Evolutionary conservation across 2,888 invertebrate species (phyloP).

Genomic region (Drosophila yooni): DNA sequence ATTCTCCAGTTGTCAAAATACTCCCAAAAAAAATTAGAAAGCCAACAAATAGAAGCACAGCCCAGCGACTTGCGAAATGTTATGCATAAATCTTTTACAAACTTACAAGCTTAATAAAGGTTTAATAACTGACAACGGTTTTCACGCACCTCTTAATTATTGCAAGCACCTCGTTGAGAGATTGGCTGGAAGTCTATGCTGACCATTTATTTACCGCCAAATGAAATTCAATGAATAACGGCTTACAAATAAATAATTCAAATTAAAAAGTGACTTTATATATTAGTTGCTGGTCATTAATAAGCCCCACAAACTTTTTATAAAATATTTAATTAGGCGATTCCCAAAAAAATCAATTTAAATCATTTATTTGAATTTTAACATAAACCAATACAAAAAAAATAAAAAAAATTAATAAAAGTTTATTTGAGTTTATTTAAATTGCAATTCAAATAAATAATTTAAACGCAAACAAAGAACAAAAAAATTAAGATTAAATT

Average conservation of each 20-base stretch:
- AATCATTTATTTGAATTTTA: neutral
- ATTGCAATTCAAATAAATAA: neutral
- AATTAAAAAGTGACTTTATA: neutral
- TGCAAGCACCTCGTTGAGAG: neutral
- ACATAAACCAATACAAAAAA: neutral
- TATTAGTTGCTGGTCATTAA: neutral
- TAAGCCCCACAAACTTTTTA: neutral
- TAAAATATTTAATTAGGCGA: no score
- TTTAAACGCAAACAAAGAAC: neutral
- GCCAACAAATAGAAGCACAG: slow-evolving; percentile 23
- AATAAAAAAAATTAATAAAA: neutral
- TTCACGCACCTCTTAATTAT: neutral
- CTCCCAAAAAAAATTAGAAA: slow-evolving; percentile 42
- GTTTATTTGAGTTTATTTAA: neutral
- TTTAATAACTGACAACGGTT: neutral
- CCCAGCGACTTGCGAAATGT: neutral
- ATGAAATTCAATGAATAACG: neutral
- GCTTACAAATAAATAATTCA: neutral
- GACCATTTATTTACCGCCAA: neutral
- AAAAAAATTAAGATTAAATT: neutral
- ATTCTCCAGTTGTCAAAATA: slow-evolving; percentile 56
- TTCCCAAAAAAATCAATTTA: no score
- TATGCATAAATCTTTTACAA: neutral
- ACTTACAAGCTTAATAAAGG: no score
- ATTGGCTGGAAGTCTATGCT: neutral